Evolutionary conservation across 2,113 vertebrate genomes (phyloP), one percentile per base, ranked within the genome.

Genomic region (Micromys minutus): DNA sequence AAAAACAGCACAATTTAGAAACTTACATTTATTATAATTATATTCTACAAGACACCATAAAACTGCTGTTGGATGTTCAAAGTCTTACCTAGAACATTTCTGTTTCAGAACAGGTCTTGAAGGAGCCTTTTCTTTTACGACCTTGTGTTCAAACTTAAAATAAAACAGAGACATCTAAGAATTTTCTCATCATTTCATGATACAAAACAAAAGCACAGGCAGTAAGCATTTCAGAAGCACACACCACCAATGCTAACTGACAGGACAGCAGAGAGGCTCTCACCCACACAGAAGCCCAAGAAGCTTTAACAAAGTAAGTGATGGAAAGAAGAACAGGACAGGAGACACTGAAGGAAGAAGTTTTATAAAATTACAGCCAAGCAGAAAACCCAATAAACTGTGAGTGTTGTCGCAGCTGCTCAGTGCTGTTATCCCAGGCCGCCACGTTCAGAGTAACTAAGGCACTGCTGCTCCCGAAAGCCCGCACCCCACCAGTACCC

Each of bases 141-240:
- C 98, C 97, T 98, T 96, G 93, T 98, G 98, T 98, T 99, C 99
- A 99, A 99, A 99, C 99, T 99, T 96, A 87, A 98, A 98, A 98
- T 92, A 95, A 57, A 97, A 94, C 96, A 97, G 75, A 93, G 81
- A 96, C 67, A 97, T 59, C 69, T 92, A 94, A 90, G 94, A 96
- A 92, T 91, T 94, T 80, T 95, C 84, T 95, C 84, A 97, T 87
- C 91, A 22, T 93, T 74, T 19, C 52, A 95, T 24, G 90, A 59
- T 92, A 91, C 47, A 71, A 72, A 95, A 31, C 86, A 93, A 86
- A 97, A 92, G 36, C 42, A 63, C 47, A 92, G 65, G 47, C 67
- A 93, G 84, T 0, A 80, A 90, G 50, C 42, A 94, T 87, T 89
- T 93, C 83, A 87, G 61, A 91, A 96, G 26, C 72, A 85, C 89